phyloP scores from a whole-genome alignment of 2,797 vertebrate genomes.

The Arrhamphus sclerolepis region DNA sequence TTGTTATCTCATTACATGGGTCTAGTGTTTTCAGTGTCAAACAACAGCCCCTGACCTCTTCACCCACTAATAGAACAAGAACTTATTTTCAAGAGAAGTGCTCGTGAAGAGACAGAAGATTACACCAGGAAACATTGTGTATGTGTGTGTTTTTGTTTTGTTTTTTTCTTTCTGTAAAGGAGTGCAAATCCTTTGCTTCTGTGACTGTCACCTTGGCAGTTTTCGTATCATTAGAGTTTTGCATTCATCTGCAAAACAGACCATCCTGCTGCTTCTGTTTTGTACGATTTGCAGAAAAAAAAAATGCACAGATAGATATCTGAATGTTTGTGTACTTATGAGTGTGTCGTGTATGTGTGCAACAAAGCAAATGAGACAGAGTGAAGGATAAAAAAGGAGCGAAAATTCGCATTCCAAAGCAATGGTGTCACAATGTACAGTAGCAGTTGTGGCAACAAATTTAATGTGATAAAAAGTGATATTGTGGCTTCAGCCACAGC shows the following conservation, averaged over 20 bases:
- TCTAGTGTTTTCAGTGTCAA: conserved; percentile 58
- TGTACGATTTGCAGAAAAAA: conserved; percentile 51
- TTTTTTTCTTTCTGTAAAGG: conserved; percentile 29
- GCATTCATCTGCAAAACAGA: conserved; percentile 74
- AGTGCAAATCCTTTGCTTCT: conserved; percentile 52
- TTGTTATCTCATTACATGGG: conserved; percentile 67
- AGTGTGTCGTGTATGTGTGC: conserved; percentile 11
- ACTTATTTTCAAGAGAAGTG: conserved; percentile 63
- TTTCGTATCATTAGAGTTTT: conserved; percentile 74
- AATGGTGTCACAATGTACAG: not conserved
- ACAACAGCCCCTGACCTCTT: conserved; percentile 68
- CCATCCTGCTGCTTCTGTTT: conserved; percentile 59
- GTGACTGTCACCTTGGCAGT: conserved; percentile 69
- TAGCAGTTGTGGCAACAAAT: no score
- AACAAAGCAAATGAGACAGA: conserved; percentile 50
- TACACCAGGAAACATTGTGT: conserved; percentile 11
- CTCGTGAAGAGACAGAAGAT: conserved; percentile 36
- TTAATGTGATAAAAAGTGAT: no score
- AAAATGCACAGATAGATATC: conserved; percentile 41
- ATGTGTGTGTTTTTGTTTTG: not conserved
- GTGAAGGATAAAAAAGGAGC: conserved; percentile 35
- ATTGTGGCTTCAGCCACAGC: no score
- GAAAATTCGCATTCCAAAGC: conserved; percentile 39
- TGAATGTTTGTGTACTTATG: conserved; percentile 12
- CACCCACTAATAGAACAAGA: conserved; percentile 57